Percentiles rank a stretch among this genome's conserved stretches.
Evolutionary conservation across 1,140 invertebrate species (phyloP).

Genomic region (Drusus annulatus): DNA sequence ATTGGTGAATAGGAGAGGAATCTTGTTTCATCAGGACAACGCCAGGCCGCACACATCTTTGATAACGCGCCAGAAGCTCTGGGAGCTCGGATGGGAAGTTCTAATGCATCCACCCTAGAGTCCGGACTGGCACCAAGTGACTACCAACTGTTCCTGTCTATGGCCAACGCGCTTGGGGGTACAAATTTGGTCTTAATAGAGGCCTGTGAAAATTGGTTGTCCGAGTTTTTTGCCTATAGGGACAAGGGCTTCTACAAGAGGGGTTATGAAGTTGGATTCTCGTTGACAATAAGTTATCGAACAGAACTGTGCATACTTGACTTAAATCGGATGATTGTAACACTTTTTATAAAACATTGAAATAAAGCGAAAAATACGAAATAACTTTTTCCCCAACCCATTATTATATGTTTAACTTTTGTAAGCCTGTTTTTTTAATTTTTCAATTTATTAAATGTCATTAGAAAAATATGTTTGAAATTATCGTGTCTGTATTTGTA

Average conservation of each 20-base stretch:
- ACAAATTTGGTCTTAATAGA: constrained; percentile 21
- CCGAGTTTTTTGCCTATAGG: constrained; percentile 24
- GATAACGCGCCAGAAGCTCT: constrained; percentile 15
- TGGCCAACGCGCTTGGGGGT: constrained; percentile 17
- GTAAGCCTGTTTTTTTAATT: no score
- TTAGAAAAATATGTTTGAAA: no score
- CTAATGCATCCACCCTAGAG: not conserved
- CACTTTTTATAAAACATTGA: constrained; percentile 29
- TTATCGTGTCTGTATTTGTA: no score
- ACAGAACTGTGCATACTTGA: constrained; percentile 10
- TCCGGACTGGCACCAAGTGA: constrained; percentile 8
- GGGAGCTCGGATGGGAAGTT: constrained; percentile 19
- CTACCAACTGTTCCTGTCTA: constrained; percentile 8
- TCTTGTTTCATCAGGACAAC: constrained; percentile 21
- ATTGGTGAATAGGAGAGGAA: constrained; percentile 28
- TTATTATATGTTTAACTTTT: no score
- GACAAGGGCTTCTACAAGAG: constrained; percentile 22
- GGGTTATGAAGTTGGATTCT: constrained; percentile 3
- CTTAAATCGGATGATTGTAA: constrained; percentile 24
- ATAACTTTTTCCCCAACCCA: constrained; percentile 14
- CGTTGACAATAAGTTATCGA: constrained; percentile 10
- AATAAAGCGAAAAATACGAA: constrained; percentile 24
- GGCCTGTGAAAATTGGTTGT: constrained; percentile 28
- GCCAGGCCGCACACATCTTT: constrained; percentile 26
- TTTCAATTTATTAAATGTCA: no score